phyloP scores from a whole-genome alignment of 2,797 vertebrate species.

The Furcifer pardalis region DNA sequence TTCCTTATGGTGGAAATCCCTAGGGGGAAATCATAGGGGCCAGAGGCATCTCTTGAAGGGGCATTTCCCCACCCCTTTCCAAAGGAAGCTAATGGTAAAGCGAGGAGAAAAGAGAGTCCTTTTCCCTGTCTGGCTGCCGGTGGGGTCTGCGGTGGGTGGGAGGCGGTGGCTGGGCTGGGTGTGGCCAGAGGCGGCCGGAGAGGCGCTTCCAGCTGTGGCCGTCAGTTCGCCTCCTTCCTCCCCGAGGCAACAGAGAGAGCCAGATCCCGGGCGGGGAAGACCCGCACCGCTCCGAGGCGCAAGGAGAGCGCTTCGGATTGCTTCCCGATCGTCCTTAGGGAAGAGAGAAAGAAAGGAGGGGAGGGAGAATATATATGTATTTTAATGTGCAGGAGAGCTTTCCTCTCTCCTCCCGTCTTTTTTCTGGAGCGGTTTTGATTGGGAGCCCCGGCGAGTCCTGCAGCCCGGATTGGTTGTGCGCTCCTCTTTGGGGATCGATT shows the following conservation, averaged over 20 bases:
- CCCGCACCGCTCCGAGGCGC: neutral
- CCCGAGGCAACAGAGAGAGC: conserved; percentile 48
- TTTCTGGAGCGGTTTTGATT: neutral
- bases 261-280: conserved; percentile 16
- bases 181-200: conserved; percentile 52
- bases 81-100: neutral
- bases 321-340: neutral
- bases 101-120: neutral
- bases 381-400: conserved; percentile 8
- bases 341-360: neutral
- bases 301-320: neutral
- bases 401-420: neutral
- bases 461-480: neutral
- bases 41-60: neutral
- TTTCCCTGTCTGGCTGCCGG: neutral
- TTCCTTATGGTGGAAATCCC: too few species aligned
- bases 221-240: conserved; percentile 72
- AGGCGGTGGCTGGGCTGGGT: conserved; percentile 38
- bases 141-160: neutral
- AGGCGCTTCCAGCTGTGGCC: conserved; percentile 73
- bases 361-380: neutral
- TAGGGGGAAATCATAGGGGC: neutral
- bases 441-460: neutral
- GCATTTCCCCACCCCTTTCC: neutral
- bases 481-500: fast-evolving